phyloP scores from a whole-genome alignment of 1,140 invertebrate genomes.

The Neodiprion virginianus region DNA sequence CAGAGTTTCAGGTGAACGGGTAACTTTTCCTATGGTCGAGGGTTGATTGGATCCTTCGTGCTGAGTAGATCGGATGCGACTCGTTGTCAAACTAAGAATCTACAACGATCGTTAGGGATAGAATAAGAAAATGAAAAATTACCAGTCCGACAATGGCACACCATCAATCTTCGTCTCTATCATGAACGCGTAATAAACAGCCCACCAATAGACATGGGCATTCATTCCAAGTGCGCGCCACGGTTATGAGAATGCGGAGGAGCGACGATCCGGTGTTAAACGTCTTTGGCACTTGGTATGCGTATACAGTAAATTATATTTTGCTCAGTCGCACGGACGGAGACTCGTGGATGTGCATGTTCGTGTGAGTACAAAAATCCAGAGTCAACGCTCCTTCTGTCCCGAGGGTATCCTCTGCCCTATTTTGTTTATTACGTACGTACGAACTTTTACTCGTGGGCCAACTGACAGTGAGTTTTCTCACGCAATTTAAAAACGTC shows the following conservation, averaged over 20 bases:
- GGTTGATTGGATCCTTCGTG: too few species aligned
- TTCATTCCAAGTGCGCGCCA: neutral
- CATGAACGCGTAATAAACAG: neutral
- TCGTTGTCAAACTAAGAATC: neutral
- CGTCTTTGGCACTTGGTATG: conserved; percentile 3
- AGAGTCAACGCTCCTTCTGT: neutral
- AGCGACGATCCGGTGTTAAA: neutral
- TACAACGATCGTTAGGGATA: neutral
- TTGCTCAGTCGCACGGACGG: neutral
- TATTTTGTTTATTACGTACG: neutral
- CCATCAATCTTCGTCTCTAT: neutral
- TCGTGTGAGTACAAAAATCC: neutral
- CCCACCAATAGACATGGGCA: neutral
- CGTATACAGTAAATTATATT: neutral
- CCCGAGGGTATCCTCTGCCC: neutral
- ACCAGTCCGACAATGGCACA: too few species aligned
- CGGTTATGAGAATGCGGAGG: neutral
- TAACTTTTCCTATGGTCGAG: too few species aligned
- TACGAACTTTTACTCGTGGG: neutral
- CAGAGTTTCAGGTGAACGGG: too few species aligned
- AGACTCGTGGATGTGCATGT: neutral
- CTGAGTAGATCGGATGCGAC: neutral
- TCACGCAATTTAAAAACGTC: neutral
- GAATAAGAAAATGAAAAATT: neutral
- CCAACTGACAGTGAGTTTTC: neutral